Base-by-base conservation (phyloP, 2,113 vertebrate genomes). In the Indicator indicator region DNA sequence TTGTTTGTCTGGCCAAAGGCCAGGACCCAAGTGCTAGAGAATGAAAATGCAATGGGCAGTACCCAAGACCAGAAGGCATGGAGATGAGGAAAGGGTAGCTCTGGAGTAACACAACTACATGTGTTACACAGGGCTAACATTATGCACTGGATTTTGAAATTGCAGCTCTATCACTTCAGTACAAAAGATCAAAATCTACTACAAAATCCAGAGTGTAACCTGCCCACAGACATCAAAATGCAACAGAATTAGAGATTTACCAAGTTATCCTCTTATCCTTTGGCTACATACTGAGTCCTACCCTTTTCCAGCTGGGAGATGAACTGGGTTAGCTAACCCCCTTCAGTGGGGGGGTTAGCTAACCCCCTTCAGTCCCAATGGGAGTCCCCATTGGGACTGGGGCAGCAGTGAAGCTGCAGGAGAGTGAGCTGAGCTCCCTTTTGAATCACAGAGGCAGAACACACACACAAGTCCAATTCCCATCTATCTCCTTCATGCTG, bases 211-310 rank as follows among this genome's bases (percentile, higher is more conserved):
- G 55, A 36, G 28, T 10, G 11, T 26, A 65, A 1, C 19, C 58
- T 27, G 9, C 56, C 74, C 46, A 32, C 6, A 27, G 52, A 27
- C 27, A 44, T 48, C 60, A 5, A 50, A 28, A 1, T 0, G 13
- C 24, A 17, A 1, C 18, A 2, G 1, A 55, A 26, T 33, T 23
- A 30, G 32, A 64, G 48, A 18, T 44, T 23, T 16, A 12, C 8
- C 17, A 26, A 9, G 36, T 3, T 6, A 19, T 3, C 14, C 44
- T 13, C 9, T 58, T 5, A 18, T 5, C 11, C 1, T 24, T 2
- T 24, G 50, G 24, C 64, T 40, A 1, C 0, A 0, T 54, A 83
- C 69, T 42, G 20, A 62, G 27, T 44, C 27, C 40, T 63, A 32
- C 36, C 62, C 65, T 55, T 58, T 12, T n/a, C 60, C 69, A 58